phyloP scores from a whole-genome alignment of 2,113 vertebrate species.

The Hippocampus abdominalis region DNA sequence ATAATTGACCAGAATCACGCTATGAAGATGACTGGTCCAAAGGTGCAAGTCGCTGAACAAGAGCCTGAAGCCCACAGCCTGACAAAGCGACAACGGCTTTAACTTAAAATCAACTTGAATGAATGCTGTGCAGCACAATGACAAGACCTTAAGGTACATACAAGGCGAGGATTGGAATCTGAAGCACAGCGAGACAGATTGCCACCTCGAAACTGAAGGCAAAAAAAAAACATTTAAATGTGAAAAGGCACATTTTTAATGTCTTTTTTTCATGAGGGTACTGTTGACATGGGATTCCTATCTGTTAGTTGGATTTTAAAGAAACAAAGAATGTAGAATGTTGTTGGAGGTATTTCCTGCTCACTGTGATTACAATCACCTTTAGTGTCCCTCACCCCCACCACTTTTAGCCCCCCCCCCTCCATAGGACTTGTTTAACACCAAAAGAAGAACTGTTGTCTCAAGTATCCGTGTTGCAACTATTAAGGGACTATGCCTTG shows the following conservation, averaged over 20 bases:
- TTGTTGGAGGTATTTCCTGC: too few species aligned
- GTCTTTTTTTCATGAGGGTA: conserved; percentile 1
- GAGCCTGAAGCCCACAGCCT: conserved; percentile 78
- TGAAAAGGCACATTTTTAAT: background rate
- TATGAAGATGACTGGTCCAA: conserved; percentile 82
- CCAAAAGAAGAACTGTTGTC: too few species aligned
- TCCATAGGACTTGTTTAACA: too few species aligned
- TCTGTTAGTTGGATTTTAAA: too few species aligned
- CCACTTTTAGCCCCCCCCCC: too few species aligned
- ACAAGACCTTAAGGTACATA: conserved; percentile 79
- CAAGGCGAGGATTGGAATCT: conserved; percentile 85
- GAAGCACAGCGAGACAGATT: conserved; percentile 85
- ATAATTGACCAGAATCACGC: conserved; percentile 80
- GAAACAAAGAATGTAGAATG: too few species aligned
- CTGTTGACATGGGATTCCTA: too few species aligned
- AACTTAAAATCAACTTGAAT: conserved; percentile 1
- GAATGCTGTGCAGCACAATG: background rate
- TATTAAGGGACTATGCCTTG: too few species aligned
- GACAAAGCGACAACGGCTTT: background rate
- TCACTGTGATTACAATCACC: too few species aligned
- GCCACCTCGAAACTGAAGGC: conserved; percentile 82
- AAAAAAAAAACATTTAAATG: conserved; percentile 6
- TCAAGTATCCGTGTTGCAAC: too few species aligned
- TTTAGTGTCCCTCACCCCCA: too few species aligned
- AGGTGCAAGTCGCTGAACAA: conserved; percentile 79